A percentile compares a stretch with the other conserved stretches of the same genome.
phyloP scores from a whole-genome alignment of 2,113 vertebrate species.

The Sander lucioperca region DNA sequence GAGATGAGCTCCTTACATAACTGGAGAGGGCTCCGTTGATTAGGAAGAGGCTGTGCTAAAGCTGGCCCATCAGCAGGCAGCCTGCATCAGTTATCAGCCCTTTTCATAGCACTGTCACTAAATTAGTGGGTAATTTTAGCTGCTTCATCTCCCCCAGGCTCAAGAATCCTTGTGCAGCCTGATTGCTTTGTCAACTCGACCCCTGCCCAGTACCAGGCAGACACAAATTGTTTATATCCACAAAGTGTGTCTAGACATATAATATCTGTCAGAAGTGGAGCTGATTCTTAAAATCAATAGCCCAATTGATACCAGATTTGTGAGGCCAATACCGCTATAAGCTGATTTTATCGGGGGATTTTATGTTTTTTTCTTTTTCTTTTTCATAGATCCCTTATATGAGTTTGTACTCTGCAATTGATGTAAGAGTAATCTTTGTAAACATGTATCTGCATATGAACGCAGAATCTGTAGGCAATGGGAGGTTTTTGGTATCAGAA shows the following conservation, averaged over 20 bases:
- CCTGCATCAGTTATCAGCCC: conserved; percentile 60
- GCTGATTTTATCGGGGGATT: neutral
- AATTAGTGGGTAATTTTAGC: conserved; percentile 74
- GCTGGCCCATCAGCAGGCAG: conserved; percentile 43
- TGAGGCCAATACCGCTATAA: neutral
- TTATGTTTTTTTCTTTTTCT: neutral
- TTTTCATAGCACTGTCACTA: conserved; percentile 64
- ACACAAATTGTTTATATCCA: conserved; percentile 22
- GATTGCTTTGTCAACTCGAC: conserved; percentile 45
- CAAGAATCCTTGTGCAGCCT: conserved; percentile 40
- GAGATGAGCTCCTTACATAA: conserved; percentile 81
- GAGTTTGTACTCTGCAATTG: neutral
- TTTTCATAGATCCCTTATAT: neutral
- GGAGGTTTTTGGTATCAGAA: too few relatives aligned
- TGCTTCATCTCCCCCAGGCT: conserved; percentile 49
- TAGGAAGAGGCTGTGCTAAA: conserved; percentile 58
- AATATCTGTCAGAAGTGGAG: neutral
- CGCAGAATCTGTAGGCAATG: too few relatives aligned
- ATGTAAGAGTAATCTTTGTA: neutral
- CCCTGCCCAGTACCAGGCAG: conserved; percentile 11
- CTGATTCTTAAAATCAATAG: neutral
- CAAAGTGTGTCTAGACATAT: neutral
- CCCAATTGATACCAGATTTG: neutral
- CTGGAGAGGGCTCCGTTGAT: conserved; percentile 39
- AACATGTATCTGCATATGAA: too few relatives aligned